Conservation (phyloP, 2,888 invertebrate species). For the Caenorhabditis sinica region DNA sequence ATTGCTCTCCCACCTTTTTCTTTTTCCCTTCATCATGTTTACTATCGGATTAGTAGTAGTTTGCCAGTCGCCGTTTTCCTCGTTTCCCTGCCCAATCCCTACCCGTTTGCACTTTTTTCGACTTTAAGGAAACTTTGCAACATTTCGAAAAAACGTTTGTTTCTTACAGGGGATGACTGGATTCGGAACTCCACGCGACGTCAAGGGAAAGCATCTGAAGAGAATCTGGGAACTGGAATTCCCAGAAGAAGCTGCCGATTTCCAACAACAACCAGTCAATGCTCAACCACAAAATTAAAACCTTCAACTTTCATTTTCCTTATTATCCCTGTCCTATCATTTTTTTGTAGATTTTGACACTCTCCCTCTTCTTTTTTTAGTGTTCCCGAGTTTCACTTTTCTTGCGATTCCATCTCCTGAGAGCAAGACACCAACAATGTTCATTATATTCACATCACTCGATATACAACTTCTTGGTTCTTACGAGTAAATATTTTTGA, state of each 20-base stretch:
- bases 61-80: slow-evolving; percentile 11
- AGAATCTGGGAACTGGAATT: slow-evolving; percentile 84
- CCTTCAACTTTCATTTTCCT: not conserved
- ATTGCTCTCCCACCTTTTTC: slow-evolving; percentile 9
- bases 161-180: slow-evolving; percentile 81
- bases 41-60: slow-evolving; percentile 60
- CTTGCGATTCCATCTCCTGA: slow-evolving; percentile 22
- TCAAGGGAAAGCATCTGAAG: slow-evolving; percentile 84
- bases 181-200: slow-evolving; percentile 83
- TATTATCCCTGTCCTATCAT: not conserved
- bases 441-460: slow-evolving; percentile 45
- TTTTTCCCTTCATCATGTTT: slow-evolving; percentile 32
- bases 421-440: slow-evolving; percentile 20
- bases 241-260: slow-evolving; percentile 81
- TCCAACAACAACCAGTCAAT: slow-evolving; percentile 66
- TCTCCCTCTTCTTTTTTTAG: slow-evolving; percentile 19
- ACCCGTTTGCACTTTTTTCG: slow-evolving; percentile 37
- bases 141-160: not conserved
- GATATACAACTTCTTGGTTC: slow-evolving; percentile 61
- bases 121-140: slow-evolving; percentile 8
- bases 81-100: slow-evolving; percentile 8
- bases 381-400: slow-evolving; percentile 52
- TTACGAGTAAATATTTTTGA: slow-evolving; percentile 59
- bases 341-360: slow-evolving; percentile 54
- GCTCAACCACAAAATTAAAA: slow-evolving; percentile 56